Conservation (phyloP, 2,888 invertebrate species). For the Latrodectus hesperus region DNA sequence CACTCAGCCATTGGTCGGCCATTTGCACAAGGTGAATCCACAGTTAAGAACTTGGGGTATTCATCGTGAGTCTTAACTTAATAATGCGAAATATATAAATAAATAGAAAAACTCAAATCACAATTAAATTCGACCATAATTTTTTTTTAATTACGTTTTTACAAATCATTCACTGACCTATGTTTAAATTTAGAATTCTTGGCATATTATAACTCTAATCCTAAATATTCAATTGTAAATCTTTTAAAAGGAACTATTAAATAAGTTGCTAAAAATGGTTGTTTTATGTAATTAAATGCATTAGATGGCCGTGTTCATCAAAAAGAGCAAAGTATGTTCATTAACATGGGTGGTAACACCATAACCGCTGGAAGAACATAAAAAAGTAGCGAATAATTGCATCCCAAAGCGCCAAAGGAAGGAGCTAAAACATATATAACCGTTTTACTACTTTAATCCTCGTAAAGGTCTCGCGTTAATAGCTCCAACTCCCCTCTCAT, state of each 20-base stretch:
- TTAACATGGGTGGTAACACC: slow-evolving; percentile 41
- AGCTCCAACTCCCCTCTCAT: slow-evolving; percentile 32
- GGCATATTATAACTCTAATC: too few species aligned
- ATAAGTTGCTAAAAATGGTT: slow-evolving; percentile 43
- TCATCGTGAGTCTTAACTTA: too few species aligned
- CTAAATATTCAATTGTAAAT: too few species aligned
- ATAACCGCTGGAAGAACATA: slow-evolving; percentile 10
- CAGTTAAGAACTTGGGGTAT: too few species aligned
- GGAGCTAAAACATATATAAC: slow-evolving; percentile 21
- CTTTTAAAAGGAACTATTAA: neutral
- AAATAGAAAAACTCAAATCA: too few species aligned
- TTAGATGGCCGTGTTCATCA: slow-evolving; percentile 1
- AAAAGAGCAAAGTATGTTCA: slow-evolving; percentile 41
- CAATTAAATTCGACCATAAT: too few species aligned
- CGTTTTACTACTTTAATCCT: slow-evolving; percentile 45
- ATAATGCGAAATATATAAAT: too few species aligned
- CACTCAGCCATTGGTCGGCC: too few species aligned
- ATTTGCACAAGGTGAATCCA: too few species aligned
- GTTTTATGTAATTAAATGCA: slow-evolving; percentile 41
- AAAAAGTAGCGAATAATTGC: slow-evolving; percentile 32
- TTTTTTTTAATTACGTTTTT: too few species aligned
- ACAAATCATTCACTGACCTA: too few species aligned
- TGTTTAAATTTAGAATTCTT: too few species aligned
- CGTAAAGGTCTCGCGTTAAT: slow-evolving; percentile 38
- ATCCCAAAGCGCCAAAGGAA: slow-evolving; percentile 23